phyloP scores from a whole-genome alignment of 1,140 invertebrate species.

The Anastatus disparis region DNA sequence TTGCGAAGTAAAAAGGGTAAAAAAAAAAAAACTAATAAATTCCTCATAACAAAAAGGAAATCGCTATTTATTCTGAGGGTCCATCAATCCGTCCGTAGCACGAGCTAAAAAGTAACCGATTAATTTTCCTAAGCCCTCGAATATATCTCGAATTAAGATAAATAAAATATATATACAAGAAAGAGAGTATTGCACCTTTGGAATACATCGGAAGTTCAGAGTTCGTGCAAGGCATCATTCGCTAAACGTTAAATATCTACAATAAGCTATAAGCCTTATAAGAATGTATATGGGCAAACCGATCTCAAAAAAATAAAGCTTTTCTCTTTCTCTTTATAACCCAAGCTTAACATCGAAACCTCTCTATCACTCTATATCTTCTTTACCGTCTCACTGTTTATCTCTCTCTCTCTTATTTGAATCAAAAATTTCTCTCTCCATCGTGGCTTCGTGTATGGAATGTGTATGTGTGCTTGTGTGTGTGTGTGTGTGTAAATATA shows the following conservation, averaged over 20 bases:
- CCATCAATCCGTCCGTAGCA: neutral
- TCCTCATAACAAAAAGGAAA: neutral
- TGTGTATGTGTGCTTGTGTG: too few species aligned
- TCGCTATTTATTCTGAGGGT: conserved; percentile 3
- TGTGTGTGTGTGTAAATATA: too few species aligned
- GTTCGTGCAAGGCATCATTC: conserved; percentile 49
- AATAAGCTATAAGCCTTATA: neutral
- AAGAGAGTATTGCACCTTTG: too few species aligned
- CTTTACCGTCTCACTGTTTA: neutral
- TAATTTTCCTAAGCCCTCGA: conserved; percentile 12
- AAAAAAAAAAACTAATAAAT: neutral
- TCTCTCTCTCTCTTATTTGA: conserved; percentile 15
- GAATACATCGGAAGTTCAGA: conserved; percentile 44
- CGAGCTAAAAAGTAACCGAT: conserved; percentile 10
- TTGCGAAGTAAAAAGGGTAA: too few species aligned
- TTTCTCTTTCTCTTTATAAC: conserved; percentile 52
- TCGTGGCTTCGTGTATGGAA: neutral
- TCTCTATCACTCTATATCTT: conserved; percentile 29
- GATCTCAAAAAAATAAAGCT: too few species aligned
- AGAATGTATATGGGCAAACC: conserved; percentile 11
- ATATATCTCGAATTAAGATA: conserved; percentile 36
- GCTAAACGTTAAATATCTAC: conserved; percentile 40
- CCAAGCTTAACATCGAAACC: conserved; percentile 43
- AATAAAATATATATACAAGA: conserved; percentile 25
- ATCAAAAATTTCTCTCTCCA: neutral